phyloP scores from a whole-genome alignment of 2,797 vertebrate genomes.

The Sternotherus odoratus region DNA sequence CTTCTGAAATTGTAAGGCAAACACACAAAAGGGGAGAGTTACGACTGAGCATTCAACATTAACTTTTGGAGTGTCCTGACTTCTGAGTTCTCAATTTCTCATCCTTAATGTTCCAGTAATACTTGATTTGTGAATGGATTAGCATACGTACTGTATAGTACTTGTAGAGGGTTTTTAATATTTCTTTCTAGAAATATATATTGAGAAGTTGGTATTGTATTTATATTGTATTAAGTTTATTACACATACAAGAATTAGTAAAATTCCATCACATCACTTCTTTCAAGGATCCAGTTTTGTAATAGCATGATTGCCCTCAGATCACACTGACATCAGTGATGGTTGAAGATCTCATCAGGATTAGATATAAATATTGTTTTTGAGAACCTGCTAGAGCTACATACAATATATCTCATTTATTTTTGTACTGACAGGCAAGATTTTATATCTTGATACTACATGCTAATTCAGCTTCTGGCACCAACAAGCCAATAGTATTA shows the following conservation, averaged over 20 bases:
- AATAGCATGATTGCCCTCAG: background rate
- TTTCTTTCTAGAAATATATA: background rate
- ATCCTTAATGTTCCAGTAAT: slow-evolving; percentile 32
- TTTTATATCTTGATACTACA: slow-evolving; percentile 31
- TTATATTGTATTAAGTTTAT: slow-evolving; percentile 24
- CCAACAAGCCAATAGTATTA: slow-evolving; percentile 3
- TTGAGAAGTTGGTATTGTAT: background rate
- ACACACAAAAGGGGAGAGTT: background rate
- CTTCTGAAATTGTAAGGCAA: background rate
- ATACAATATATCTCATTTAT: background rate
- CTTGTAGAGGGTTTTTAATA: background rate
- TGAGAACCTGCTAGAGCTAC: slow-evolving; percentile 2
- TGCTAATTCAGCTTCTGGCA: slow-evolving; percentile 40
- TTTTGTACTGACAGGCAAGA: slow-evolving; percentile 20
- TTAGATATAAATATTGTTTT: background rate
- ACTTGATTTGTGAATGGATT: background rate
- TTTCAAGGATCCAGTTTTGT: slow-evolving; percentile 4
- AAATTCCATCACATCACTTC: background rate
- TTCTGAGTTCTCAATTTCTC: slow-evolving; percentile 74
- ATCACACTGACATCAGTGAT: background rate
- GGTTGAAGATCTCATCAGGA: slow-evolving; percentile 6
- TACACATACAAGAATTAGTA: slow-evolving; percentile 23
- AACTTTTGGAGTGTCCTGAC: background rate
- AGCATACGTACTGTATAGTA: background rate
- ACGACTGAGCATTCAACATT: background rate